Evolutionary conservation across 2,888 invertebrate genomes (phyloP).

Genomic region (Mesorhabditis spiculigera): DNA sequence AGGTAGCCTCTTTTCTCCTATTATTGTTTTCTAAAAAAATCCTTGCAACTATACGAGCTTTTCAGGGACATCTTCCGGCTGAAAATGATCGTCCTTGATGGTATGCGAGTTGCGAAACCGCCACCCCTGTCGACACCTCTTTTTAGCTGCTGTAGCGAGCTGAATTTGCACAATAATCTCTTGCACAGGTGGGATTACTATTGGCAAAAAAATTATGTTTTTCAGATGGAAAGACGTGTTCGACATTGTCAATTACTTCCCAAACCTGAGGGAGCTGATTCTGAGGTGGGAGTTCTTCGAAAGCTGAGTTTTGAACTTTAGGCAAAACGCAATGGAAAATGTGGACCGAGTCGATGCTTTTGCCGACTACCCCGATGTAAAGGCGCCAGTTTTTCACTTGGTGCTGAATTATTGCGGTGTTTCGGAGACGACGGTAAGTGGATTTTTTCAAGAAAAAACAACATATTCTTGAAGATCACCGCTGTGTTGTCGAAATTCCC

Average conservation of each 20-base stretch:
- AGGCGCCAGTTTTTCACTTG: conserved; percentile 17
- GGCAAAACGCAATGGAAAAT: conserved; percentile 26
- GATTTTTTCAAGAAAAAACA: background rate
- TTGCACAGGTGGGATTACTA: conserved; percentile 70
- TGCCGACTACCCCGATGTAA: background rate
- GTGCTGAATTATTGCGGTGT: conserved; percentile 31
- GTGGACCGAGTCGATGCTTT: conserved; percentile 8
- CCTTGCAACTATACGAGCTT: background rate
- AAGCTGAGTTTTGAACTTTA: background rate
- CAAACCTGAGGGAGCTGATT: conserved; percentile 28
- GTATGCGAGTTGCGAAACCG: conserved; percentile 20
- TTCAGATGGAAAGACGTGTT: conserved; percentile 25
- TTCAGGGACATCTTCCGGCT: conserved; percentile 27
- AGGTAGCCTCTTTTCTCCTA: conserved; percentile 58
- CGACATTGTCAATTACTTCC: conserved; percentile 25
- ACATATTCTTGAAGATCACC: conserved; percentile 13
- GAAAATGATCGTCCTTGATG: conserved; percentile 27
- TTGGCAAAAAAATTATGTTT: background rate
- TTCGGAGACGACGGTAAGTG: conserved; percentile 20
- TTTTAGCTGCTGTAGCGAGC: conserved; percentile 60
- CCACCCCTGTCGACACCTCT: conserved; percentile 18
- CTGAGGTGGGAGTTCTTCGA: conserved; percentile 17
- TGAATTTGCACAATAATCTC: conserved; percentile 77
- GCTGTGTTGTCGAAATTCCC: conserved; percentile 16
- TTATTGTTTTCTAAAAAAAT: background rate